Evolutionary conservation across 1,140 invertebrate species (phyloP).

Genomic region (Agrypnia vestita): DNA sequence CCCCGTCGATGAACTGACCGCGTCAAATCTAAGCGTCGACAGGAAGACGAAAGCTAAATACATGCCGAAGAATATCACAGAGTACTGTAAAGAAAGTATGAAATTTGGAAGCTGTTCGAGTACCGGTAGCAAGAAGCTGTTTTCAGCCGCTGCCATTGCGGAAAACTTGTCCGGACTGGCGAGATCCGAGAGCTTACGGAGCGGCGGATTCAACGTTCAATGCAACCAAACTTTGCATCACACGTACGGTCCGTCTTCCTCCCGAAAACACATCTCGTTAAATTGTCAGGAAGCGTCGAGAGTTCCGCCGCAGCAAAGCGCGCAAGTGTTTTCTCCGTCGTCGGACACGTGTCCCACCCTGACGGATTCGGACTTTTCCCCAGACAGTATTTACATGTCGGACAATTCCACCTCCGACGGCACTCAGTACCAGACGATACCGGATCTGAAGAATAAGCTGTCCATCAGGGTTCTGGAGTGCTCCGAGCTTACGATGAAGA

Average conservation of each 20-base stretch:
- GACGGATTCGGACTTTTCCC: conserved; percentile 27
- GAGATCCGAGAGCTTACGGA: conserved; percentile 54
- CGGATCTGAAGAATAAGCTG: conserved; percentile 64
- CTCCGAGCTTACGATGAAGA: conserved; percentile 89
- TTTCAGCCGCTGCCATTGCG: background rate
- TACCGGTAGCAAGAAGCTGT: conserved; percentile 69
- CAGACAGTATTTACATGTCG: background rate
- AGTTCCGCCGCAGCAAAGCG: background rate
- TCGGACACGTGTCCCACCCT: background rate
- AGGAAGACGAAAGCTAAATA: conserved; percentile 42
- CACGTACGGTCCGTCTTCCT: conserved; percentile 47
- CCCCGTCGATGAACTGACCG: conserved; percentile 28
- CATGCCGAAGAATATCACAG: conserved; percentile 52
- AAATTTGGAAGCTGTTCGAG: conserved; percentile 71
- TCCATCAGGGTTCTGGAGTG: conserved; percentile 84
- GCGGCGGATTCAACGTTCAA: background rate
- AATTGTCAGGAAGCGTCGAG: background rate
- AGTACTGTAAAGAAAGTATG: conserved; percentile 70
- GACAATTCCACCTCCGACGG: background rate
- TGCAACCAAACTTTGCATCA: conserved; percentile 8
- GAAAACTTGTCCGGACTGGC: conserved; percentile 41
- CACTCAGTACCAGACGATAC: background rate
- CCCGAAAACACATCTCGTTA: conserved; percentile 18
- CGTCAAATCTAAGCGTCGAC: conserved; percentile 47
- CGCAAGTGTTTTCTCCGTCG: background rate